A percentile compares a stretch with the other conserved stretches of the same genome.
Conservation (phyloP, 2,797 vertebrate species). For the Sciurus carolinensis region DNA sequence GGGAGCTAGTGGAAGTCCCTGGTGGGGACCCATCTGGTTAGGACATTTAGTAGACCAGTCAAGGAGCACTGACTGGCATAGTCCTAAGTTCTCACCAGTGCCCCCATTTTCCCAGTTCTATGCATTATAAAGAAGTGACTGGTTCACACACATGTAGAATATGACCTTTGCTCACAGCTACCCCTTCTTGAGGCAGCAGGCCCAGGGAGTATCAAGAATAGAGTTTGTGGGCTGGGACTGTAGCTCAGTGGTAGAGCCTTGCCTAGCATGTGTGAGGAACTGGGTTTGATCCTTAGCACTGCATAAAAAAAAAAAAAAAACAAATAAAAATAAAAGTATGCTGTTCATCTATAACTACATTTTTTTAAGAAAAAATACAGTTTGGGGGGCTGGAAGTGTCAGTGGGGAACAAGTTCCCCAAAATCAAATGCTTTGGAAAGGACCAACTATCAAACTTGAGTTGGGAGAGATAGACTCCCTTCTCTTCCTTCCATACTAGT, state of each 20-base stretch:
- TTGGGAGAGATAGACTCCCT: background rate
- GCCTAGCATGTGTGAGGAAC: too few species aligned
- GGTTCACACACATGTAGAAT: background rate
- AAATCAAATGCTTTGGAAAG: conserved; percentile 40
- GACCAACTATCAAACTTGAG: conserved; percentile 5
- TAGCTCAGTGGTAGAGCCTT: background rate
- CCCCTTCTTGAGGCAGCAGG: conserved; percentile 5
- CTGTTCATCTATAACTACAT: too few species aligned
- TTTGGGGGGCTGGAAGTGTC: background rate
- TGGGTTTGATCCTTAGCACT: too few species aligned
- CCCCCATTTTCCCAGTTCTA: conserved; percentile 7
- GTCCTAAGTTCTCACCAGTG: background rate
- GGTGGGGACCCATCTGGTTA: conserved; percentile 23
- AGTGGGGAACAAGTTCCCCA: conserved; percentile 46
- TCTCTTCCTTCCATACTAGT: background rate
- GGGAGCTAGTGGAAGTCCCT: background rate
- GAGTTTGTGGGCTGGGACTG: background rate
- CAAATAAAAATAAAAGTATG: too few species aligned
- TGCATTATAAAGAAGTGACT: background rate
- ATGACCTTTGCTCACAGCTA: background rate
- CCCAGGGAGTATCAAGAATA: background rate
- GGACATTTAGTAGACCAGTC: background rate
- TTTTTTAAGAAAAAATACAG: too few species aligned
- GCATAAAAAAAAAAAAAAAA: too few species aligned
- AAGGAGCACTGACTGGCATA: background rate